Conservation (phyloP, 2,888 invertebrate species). For the Watsonalla binaria region DNA sequence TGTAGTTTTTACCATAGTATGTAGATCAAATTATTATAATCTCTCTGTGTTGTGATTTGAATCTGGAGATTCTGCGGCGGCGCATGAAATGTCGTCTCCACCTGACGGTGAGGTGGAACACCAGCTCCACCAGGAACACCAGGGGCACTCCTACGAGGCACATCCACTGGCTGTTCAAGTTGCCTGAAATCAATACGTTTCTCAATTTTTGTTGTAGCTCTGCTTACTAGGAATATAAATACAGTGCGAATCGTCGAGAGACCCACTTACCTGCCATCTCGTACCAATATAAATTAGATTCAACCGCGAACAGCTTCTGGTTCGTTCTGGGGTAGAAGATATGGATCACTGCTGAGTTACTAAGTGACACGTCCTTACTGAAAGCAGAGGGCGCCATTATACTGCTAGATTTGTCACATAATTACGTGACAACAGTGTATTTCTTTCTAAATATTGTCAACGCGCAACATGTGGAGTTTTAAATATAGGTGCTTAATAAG, state of each 20-base stretch:
- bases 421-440: too few species aligned
- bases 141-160: slow-evolving; percentile 25
- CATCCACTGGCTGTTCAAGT: slow-evolving; percentile 29
- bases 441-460: too few species aligned
- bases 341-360: background rate
- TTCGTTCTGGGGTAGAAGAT: background rate
- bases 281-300: slow-evolving; percentile 21
- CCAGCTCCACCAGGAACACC: slow-evolving; percentile 29
- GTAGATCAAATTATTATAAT: too few species aligned
- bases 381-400: background rate
- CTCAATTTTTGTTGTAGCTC: background rate
- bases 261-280: slow-evolving; percentile 23
- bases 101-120: slow-evolving; percentile 33
- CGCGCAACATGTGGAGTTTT: too few species aligned
- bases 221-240: background rate
- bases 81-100: slow-evolving; percentile 31
- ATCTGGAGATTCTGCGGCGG: slow-evolving; percentile 5
- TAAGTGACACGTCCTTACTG: background rate
- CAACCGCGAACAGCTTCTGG: slow-evolving; percentile 29
- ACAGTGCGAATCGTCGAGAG: too few species aligned
- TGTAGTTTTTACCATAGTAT: too few species aligned
- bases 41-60: too few species aligned
- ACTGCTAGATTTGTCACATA: too few species aligned
- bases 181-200: slow-evolving; percentile 18
- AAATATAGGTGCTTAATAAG: too few species aligned